Percentiles rank a stretch among this genome's conserved stretches.
These are phyloP conservation scores for Onychomys leucogaster DNA, from an alignment of 2,797 vertebrate species.

Conservation along the genomic window DNA sequence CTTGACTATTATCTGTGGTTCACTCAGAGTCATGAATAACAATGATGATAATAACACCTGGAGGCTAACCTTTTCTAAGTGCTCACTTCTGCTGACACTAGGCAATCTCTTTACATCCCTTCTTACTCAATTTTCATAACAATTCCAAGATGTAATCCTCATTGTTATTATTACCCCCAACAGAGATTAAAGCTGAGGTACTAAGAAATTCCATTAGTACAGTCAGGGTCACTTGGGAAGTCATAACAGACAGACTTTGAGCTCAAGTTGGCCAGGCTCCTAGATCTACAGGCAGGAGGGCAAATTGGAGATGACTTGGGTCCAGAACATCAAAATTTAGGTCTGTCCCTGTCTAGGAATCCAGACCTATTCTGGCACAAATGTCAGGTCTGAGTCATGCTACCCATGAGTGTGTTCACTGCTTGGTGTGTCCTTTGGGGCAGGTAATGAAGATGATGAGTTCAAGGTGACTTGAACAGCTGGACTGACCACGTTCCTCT, in stretches of 20 bases:
- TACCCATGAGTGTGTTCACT: not conserved
- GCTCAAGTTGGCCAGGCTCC: not conserved
- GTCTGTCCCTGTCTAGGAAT: not conserved
- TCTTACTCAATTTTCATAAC: not conserved
- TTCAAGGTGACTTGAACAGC: conserved; percentile 17
- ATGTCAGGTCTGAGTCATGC: not conserved
- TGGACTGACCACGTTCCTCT: not conserved
- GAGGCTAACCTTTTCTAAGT: not conserved
- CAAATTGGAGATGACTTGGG: not conserved
- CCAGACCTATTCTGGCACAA: not conserved
- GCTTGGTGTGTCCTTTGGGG: not conserved
- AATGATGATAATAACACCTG: not conserved
- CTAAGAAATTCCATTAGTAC: not conserved
- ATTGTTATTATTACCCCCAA: not conserved
- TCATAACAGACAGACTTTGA: not conserved
- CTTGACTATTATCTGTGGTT: not conserved
- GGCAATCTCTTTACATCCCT: not conserved
- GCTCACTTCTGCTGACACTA: not conserved
- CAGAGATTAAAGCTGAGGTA: not conserved
- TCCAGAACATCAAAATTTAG: not conserved
- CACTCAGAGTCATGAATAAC: not conserved
- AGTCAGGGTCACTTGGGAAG: not conserved
- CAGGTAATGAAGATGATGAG: not conserved
- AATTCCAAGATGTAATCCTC: not conserved
- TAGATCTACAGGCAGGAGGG: not conserved